Base-by-base conservation (phyloP, 2,888 invertebrate species). In the Xestobium rufovillosum region DNA sequence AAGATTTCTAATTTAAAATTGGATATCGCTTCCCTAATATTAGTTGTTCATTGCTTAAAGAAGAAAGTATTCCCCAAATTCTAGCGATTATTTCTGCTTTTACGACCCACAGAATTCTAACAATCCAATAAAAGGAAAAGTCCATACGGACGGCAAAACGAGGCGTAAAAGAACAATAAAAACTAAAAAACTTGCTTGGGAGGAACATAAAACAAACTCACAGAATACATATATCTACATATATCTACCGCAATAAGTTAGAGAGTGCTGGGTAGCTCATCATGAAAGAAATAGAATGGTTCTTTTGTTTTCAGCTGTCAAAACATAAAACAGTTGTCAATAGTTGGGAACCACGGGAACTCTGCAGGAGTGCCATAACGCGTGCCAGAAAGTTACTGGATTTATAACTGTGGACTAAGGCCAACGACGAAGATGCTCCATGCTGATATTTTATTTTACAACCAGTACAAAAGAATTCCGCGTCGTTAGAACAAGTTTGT, bases 251-350 rank as follows among this genome's bases (percentile, higher is more conserved):
- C 46, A 40, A 48, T 53, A 52, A 44, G 43, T 51, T 47, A 43
- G 41, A 38, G 39, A 35, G 36, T 43, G 38, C 32, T 36, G 30
- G 39, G 39, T 41, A 36, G 38, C 41, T 41, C 39, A 43, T 49
- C 47, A 49, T 50, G 50, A 49, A 50, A 50, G 46, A 42, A 45
- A 41, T 45, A 46, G 41, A 48, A 49, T 51, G 44, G 48, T 49
- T 50, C 51, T 53, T 53, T 54, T 53, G 53, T 54, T 54, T 51
- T 48, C 45, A 51, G 47, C 56, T 55, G 57, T 57, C 56, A 54
- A 55, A 55, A 53, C 54, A 57, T 56, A 55, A 57, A 56, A 54
- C 51, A 56, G 55, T 55, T 55, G 53, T 56, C 55, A 55, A 56
- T 55, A 49, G 45, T 42, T 43, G 42, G 41, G 29, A 44, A 45